Base-by-base conservation (phyloP, 2,113 vertebrate genomes). In the Hiodon alosoides region DNA sequence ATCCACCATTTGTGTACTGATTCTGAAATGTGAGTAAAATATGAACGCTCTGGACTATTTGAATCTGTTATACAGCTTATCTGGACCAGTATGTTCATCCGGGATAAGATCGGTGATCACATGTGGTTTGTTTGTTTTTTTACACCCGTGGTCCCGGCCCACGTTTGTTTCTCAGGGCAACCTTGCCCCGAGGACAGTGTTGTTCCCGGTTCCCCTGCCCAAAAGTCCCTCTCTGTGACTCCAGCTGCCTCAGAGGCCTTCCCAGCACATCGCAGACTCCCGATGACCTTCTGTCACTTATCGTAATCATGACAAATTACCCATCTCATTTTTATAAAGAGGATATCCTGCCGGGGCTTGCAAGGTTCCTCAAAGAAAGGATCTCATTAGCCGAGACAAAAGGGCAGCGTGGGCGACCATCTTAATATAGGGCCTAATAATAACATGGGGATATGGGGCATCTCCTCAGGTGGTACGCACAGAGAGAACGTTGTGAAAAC, bases 221-320 rank as follows among this genome's bases (percentile, higher is more conserved):
- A 31, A 31, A 60, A 4, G 59, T 13, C 4, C 8, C 11, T 60
- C 2, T 60, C 59, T 14, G 59, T 60, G 16, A 65, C 17, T 46
- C 17, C 62, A 2, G 9, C 46, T 10, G 8, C 46, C 64, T 48
- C 9, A 10, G 46, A 48, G 10, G 47, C 46, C 59, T 31, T 47
- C 47, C 13, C 57, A n/a, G 58, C 59, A 55, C 71, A 67, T 11
- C 59, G 5, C 48, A 69, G 59, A 76, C 54, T 31, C 72, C 59
- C 7, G 13, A 52, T 51, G 57, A 72, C 60, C 70, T 10, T 59
- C 73, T 54, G 55, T 50, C 68, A 59, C 74, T 79, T 75, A 10
- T 53, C 6, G 48, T 80, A 79, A 82, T 78, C 55, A 79, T 77
- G 81, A 83, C 76, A 54, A 78, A 83, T 83, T 46, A 77, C 78